Base-by-base conservation (phyloP, 1,140 invertebrate species). In the Latrodectus geometricus region DNA sequence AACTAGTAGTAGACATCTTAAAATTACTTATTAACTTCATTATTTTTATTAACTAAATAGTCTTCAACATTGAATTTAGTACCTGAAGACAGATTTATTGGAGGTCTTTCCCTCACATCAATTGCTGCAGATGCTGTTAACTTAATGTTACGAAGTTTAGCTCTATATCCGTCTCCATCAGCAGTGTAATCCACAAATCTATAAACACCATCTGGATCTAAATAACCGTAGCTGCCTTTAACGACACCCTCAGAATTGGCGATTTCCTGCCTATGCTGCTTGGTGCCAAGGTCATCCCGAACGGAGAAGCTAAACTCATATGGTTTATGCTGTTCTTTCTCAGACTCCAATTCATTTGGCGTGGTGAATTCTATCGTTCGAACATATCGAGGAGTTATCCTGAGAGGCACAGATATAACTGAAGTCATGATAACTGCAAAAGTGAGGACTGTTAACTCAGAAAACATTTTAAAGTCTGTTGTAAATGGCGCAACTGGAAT, bases 241-340 rank as follows among this genome's bases (percentile, higher is more conserved):
- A 78, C 61, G 2, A 78, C 61, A 21, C 73, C 50, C 9, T 76
- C 21, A n/a, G n/a, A 56, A 56, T 35, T 61, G 4, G 74, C 74
- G 5, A 76, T 14, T 76, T 76, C 74, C 23, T 76, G 52, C 54
- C 52, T 9, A 21, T 76, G 74, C 20, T 76, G 74, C 54, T 76
- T 76, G 4, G 52, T 61, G 0, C 21, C 74, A 15, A 17, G 54
- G 11, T 15, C 52, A 75, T 74, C 73, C n/a, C 20, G 17, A 2
- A 74, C 49, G 0, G 73, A 74, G 52, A 54, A 75, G 8, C 20
- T 20, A 56, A 35, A 76, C 17, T 76, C 52, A 14, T 61, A 76
- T 8, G 74, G 52, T 17, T 35, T 61, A 3, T 50, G 54, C 12
- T 17, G 54, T 21, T 76, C 52, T 14, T 1, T 23, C 11, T 1